Percentiles rank a stretch among this genome's conserved stretches.
Conservation (phyloP, 1,140 invertebrate species). For the Dendrolimus punctatus region DNA sequence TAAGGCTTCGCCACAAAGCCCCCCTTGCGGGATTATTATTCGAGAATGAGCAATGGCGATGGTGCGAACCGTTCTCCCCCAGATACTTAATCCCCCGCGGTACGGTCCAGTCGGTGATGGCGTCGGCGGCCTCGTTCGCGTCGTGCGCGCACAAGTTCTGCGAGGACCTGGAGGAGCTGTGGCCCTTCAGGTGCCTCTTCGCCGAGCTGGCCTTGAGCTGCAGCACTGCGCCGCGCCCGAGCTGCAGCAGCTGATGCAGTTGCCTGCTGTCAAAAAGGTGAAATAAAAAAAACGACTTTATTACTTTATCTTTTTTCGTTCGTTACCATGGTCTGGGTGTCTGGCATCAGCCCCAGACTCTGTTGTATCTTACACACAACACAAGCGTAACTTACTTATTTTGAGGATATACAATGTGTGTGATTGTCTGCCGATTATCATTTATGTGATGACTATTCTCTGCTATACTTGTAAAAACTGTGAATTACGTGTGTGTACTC, state of each 20-base stretch:
- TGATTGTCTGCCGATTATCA: no score
- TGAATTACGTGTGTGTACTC: no score
- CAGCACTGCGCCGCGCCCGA: conserved; percentile 40
- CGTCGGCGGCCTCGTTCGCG: conserved; percentile 18
- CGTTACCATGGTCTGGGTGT: not conserved
- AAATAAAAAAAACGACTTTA: conserved; percentile 1
- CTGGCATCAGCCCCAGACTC: no score
- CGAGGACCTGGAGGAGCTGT: conserved; percentile 23
- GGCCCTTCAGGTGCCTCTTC: conserved; percentile 33
- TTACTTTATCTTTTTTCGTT: no score
- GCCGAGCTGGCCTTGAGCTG: conserved; percentile 31
- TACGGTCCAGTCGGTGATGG: conserved; percentile 28
- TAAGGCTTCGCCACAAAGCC: no score
- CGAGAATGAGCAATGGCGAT: no score
- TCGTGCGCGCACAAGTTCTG: conserved; percentile 21
- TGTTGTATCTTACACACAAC: no score
- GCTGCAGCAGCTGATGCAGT: conserved; percentile 35
- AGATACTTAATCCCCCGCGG: conserved; percentile 38
- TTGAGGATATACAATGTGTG: no score
- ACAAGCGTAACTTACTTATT: no score
- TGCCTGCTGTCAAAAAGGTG: conserved; percentile 50
- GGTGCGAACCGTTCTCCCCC: not conserved
- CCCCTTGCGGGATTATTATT: no score
- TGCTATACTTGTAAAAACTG: no score
- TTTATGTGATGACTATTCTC: no score